Base-by-base conservation (phyloP, 2,797 vertebrate genomes). In the Hydrocynus forskahlii region DNA sequence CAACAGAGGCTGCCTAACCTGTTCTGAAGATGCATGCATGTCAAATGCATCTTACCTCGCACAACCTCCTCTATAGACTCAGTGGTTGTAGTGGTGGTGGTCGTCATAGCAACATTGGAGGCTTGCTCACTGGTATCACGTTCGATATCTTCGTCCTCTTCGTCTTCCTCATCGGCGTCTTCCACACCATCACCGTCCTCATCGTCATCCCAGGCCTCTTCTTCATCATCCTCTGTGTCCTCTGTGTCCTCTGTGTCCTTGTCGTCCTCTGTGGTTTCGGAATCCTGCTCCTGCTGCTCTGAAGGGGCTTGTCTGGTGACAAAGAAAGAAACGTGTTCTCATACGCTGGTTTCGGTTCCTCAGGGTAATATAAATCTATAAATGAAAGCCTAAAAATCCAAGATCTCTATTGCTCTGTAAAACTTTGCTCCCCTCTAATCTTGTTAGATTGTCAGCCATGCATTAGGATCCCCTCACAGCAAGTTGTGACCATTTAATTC, bases 21-120 rank as follows among this genome's bases (percentile, higher is more conserved):
- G 35, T 35, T 35, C 7, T 12, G 2, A 48, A 8, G 12, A 48
- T 48, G 12, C 45, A 52, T 13, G 19, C 1, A 57, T 48, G 35
- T 3, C 35, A 35, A 0, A 93, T 92, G 21, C 35, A 59, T 68
- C 84, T 94, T 93, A 99, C 98, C 98, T 94, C 95, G 93, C 80
- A 99, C 98, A 64, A 99, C 97, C 86, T 99, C 98, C 89, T 99
- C 98, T 75, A 98, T 96, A 0, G 97, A 99, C 85, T 99, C 98
- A 0, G 97, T 98, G 57, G 97, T 99, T 40, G 97, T 99, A 59
- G 95, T 97, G 55, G 97, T 96, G 59, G 87, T 94, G 52, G 86
- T 97, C 0, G 96, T 97, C 92, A 97, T 97, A 84, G 97, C 97
- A 17, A 97, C 92, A 76, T 93, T 96, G 87, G 97, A 96, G 0